phyloP scores from a whole-genome alignment of 37 sponge, comb jelly and placozoan genomes.

The Petrosia ficiformis region DNA sequence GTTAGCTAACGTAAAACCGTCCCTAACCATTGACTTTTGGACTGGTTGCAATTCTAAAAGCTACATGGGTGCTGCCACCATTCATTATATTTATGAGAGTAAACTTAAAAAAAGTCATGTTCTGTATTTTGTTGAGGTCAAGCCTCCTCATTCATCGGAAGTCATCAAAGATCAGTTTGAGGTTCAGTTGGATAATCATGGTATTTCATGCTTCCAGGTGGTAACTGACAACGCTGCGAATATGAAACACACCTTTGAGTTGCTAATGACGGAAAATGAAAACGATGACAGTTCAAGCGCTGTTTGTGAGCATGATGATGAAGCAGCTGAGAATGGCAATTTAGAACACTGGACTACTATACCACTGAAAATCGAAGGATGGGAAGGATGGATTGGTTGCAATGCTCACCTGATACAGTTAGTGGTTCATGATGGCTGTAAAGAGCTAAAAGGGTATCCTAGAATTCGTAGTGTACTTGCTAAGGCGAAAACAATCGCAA shows the following conservation, averaged over 20 bases:
- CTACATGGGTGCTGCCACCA: not conserved
- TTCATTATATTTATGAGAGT: not conserved
- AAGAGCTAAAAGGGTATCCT: not conserved
- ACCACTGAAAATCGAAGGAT: not conserved
- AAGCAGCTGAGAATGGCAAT: not conserved
- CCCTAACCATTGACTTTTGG: constrained; percentile 9
- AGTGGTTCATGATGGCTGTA: constrained; percentile 11
- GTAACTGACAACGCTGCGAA: constrained; percentile 31
- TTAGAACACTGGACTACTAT: not conserved
- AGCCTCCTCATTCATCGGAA: not conserved
- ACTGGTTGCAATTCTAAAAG: not conserved
- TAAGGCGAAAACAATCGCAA: not conserved
- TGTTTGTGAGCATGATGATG: not conserved
- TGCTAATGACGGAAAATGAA: not conserved
- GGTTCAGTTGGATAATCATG: not conserved
- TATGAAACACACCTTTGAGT: constrained; percentile 4
- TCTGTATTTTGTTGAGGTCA: not conserved
- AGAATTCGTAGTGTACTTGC: not conserved
- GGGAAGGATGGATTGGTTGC: constrained; percentile 7
- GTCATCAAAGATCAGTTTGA: constrained; percentile 2
- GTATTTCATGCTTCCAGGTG: constrained; percentile 3
- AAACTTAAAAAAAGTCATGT: not conserved
- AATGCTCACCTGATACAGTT: constrained; percentile 15
- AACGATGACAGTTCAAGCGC: not conserved
- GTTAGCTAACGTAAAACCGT: not conserved